These are phyloP conservation scores for Brachyhypopomus gauderio DNA, from an alignment of 2,113 vertebrate species.

Conservation along the genomic window DNA sequence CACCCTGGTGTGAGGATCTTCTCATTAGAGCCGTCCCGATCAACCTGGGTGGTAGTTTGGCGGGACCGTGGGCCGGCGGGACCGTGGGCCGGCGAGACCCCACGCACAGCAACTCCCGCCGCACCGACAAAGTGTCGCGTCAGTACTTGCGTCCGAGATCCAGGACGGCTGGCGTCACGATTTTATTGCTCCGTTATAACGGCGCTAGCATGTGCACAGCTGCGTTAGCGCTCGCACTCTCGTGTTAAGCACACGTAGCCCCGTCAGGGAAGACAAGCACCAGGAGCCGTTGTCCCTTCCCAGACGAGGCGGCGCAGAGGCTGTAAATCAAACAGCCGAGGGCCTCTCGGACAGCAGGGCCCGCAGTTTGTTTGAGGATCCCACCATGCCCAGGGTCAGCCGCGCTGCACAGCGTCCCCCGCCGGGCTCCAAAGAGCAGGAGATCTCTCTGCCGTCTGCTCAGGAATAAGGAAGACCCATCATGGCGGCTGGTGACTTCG, in stretches of 20 bases:
- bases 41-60: neutral
- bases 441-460: slow-evolving; percentile 25
- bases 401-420: slow-evolving; percentile 43
- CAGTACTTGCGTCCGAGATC: too few relatives aligned
- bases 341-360: neutral
- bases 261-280: neutral
- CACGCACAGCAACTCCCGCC: neutral
- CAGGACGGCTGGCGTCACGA: too few relatives aligned
- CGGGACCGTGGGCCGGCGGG: neutral
- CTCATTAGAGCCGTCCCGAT: neutral
- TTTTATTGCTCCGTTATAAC: neutral
- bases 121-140: too few relatives aligned
- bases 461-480: slow-evolving; percentile 24
- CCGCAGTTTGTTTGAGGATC: slow-evolving; percentile 32
- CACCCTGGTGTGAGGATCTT: neutral
- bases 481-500: neutral
- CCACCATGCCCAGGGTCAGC: neutral
- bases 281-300: neutral
- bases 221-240: too few relatives aligned
- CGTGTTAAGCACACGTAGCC: neutral
- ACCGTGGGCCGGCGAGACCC: neutral
- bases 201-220: too few relatives aligned
- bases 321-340: slow-evolving; percentile 27
- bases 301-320: neutral
- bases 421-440: slow-evolving; percentile 15